Conservation (phyloP, 2,797 vertebrate species). For the Kryptopterus vitreolus region DNA sequence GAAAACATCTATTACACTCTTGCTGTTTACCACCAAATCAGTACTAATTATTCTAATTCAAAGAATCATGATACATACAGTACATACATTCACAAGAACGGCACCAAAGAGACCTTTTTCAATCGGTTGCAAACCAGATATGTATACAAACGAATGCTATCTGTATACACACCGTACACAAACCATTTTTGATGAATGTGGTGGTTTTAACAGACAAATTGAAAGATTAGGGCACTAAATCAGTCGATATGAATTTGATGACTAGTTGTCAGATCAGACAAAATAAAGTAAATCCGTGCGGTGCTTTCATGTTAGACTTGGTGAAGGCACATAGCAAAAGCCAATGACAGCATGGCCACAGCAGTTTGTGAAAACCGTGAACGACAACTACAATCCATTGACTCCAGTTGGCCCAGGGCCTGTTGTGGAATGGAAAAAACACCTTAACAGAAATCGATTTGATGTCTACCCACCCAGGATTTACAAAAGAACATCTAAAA, state of each 20-base stretch:
- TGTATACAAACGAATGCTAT: background rate
- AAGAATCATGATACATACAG: background rate
- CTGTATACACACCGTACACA: background rate
- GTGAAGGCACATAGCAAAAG: background rate
- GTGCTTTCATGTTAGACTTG: background rate
- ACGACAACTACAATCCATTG: background rate
- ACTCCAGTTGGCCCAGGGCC: background rate
- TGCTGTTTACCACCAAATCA: background rate
- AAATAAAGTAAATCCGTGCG: background rate
- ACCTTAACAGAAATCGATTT: constrained; percentile 1
- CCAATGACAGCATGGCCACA: background rate
- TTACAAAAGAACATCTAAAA: constrained; percentile 68
- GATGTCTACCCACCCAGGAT: constrained; percentile 54
- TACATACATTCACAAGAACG: background rate
- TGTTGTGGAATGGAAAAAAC: background rate
- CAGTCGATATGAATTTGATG: background rate
- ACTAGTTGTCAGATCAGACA: background rate
- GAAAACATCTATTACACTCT: background rate
- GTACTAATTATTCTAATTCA: background rate
- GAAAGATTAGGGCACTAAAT: background rate
- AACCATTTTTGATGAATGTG: background rate
- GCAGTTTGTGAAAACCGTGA: background rate
- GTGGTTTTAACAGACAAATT: background rate
- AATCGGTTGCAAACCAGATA: background rate
- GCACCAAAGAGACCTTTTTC: background rate